Evolutionary conservation across 2,888 invertebrate species (phyloP), one percentile per base, ranked within the genome.

Genomic region (Caenorhabditis imperialis): DNA sequence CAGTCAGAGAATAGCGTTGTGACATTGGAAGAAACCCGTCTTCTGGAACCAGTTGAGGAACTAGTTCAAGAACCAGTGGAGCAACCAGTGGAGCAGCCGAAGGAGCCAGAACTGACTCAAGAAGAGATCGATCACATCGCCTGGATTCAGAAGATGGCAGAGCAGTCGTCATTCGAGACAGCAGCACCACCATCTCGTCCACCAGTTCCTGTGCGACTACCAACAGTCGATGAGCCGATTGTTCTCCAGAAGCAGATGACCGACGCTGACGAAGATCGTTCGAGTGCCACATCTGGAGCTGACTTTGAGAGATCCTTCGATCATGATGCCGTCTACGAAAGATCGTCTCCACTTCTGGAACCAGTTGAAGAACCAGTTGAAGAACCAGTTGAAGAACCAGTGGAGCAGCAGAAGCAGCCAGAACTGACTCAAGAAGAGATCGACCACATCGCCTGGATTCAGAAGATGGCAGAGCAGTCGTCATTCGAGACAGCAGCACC

Each of bases 81-180:
- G 40, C 8, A 54, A n/a, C 42, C 54, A 2, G 27, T 40, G n/a
- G 37, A 22, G 37, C 30, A 45, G 20, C 7, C 8, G 45, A 20
- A 42, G 7, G n/a, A 53, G 16, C 47, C 47, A 20, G 47, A 27
- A 27, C 35, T 76, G 42, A 70, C 76, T 12, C 53, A 69, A 53
- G 75, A 77, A 54, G 78, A 78, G 44, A 47, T 62, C 6, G 60
- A 58, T 20, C 75, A 75, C 40, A 75, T 75, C 23, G 69, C 61
- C 8, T 67, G 40, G 38, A 75, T 75, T 16, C 44, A 44, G 14
- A 44, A 27, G 3, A 16, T 67, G 18, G 65, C 69, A n/a, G 57
- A 61, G 14, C 55, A 67, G 23, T 57, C 58, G 14, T 74, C 70
- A 2, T 74, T 70, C 51, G 69, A 74, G 30, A 10, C 38, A 16